Conservation (phyloP, 2,113 vertebrate genomes). For the Perognathus longimembris region DNA sequence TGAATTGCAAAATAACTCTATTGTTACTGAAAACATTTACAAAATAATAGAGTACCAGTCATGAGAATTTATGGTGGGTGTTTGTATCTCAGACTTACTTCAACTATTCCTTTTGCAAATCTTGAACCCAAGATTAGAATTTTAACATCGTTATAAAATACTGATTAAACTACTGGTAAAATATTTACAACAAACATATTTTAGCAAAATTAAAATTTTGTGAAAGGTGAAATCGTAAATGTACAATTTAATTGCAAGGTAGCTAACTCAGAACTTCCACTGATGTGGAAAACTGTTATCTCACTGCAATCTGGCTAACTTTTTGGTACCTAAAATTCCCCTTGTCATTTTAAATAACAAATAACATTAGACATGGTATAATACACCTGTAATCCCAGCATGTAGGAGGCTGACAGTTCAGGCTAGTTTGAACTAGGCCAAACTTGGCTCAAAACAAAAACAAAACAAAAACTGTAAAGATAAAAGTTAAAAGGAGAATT, state of each 20-base stretch:
- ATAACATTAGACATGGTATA: neutral
- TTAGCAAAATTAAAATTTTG: constrained; percentile 45
- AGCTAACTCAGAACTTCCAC: neutral
- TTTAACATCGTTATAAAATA: constrained; percentile 42
- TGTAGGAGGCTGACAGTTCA: neutral
- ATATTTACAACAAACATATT: constrained; percentile 50
- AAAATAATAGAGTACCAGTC: constrained; percentile 37
- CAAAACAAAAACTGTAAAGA: neutral
- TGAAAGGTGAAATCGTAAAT: constrained; percentile 43
- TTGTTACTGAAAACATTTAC: constrained; percentile 38
- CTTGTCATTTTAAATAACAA: constrained; percentile 24
- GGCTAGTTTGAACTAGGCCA: neutral
- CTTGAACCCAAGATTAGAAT: constrained; percentile 43
- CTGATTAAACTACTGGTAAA: neutral
- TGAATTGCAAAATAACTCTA: constrained; percentile 50
- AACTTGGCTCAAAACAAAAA: neutral
- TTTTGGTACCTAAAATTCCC: constrained; percentile 8
- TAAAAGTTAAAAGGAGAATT: neutral
- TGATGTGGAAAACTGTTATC: neutral
- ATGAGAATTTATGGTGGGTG: neutral
- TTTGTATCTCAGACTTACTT: constrained; percentile 45
- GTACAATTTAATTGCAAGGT: constrained; percentile 5
- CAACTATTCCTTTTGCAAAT: constrained; percentile 2
- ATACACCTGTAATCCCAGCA: neutral
- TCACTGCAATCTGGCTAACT: constrained; percentile 18